Conservation (phyloP, 1,140 invertebrate genomes). For the Prorops nasuta region DNA sequence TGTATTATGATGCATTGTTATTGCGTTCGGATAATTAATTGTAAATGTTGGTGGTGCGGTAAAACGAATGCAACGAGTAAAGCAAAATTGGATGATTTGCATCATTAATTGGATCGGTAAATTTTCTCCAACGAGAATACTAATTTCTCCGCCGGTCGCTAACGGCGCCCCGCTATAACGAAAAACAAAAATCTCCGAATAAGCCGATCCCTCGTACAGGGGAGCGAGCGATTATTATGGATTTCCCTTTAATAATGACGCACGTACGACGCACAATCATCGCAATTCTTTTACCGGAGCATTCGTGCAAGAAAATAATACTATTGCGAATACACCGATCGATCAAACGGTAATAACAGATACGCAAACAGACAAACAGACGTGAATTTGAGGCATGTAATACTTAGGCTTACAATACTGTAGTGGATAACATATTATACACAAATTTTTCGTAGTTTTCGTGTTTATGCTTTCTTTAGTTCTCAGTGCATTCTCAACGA, state of each 20-base stretch:
- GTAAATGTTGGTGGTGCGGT: neutral
- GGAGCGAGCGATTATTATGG: no score
- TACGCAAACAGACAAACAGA: conserved; percentile 29
- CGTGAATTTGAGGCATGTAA: conserved; percentile 29
- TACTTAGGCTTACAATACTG: conserved; percentile 49
- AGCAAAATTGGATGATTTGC: neutral
- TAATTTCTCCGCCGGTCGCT: no score
- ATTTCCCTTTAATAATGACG: no score
- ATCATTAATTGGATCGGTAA: no score
- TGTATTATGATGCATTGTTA: conserved; percentile 32
- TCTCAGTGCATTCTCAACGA: neutral
- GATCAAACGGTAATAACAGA: conserved; percentile 15
- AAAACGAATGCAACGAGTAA: neutral
- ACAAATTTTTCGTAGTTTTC: conserved; percentile 24
- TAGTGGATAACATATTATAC: conserved; percentile 43
- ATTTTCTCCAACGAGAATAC: no score
- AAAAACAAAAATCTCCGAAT: no score
- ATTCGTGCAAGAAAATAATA: no score
- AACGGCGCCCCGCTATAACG: no score
- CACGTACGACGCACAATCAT: no score
- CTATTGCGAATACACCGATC: no score
- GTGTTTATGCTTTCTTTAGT: conserved; percentile 7
- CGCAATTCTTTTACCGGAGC: no score
- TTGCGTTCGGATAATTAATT: conserved; percentile 23
- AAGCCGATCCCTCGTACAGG: no score